phyloP scores from a whole-genome alignment of 2,888 invertebrate species.

The Parnassius mnemosyne region DNA sequence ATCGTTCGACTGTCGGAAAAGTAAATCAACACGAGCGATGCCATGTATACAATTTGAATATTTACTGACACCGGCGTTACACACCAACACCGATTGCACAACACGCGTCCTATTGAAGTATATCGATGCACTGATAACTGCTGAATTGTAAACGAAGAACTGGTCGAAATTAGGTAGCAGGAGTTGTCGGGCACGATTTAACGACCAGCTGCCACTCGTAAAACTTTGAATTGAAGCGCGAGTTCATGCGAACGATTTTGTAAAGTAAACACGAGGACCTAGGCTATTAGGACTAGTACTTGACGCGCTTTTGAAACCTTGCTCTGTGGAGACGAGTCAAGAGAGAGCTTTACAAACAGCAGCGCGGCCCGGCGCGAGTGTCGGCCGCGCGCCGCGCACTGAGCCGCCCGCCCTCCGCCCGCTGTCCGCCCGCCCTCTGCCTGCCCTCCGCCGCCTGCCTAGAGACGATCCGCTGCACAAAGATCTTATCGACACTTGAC shows the following conservation, averaged over 20 bases:
- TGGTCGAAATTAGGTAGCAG: neutral
- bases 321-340: neutral
- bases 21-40: neutral
- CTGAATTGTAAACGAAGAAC: too few species aligned
- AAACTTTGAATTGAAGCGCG: neutral
- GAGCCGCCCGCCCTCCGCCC: conserved; percentile 35
- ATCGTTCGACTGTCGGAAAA: neutral
- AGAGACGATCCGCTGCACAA: conserved; percentile 30
- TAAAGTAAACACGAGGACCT: neutral
- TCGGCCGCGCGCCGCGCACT: conserved; percentile 69
- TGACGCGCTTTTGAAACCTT: neutral
- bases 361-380: conserved; percentile 44
- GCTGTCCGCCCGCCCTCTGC: conserved; percentile 32
- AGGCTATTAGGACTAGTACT: neutral
- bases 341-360: neutral
- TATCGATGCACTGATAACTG: too few species aligned
- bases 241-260: neutral
- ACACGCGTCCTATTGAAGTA: neutral
- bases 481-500: conserved; percentile 28
- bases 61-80: neutral
- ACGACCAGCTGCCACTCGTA: neutral
- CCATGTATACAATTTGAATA: neutral
- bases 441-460: conserved; percentile 29
- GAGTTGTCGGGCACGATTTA: neutral
- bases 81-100: neutral